phyloP scores from a whole-genome alignment of 2,797 vertebrate species.

The Phyllotis vaccarum region DNA sequence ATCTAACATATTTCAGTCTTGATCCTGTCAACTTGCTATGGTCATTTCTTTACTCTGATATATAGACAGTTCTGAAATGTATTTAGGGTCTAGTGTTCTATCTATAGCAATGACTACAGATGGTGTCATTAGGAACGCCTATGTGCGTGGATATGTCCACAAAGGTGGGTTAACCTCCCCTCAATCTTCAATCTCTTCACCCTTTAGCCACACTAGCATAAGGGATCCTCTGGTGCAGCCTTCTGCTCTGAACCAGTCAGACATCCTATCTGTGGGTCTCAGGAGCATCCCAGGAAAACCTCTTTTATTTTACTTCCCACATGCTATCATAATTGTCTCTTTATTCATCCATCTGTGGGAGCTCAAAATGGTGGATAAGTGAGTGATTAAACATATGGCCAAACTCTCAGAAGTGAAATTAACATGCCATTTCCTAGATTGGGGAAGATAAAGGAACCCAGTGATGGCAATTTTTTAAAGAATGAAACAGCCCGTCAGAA shows the following conservation, averaged over 20 bases:
- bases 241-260: not conserved
- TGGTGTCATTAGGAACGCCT: not conserved
- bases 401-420: not conserved
- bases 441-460: not conserved
- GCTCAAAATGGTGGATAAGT: not conserved
- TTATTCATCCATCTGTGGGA: not conserved
- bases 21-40: not conserved
- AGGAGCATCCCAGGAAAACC: not conserved
- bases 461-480: not conserved
- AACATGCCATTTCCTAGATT: accelerated
- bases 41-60: not conserved
- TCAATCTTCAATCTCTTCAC: not conserved
- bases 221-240: not conserved
- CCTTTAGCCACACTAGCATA: not conserved
- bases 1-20: not conserved
- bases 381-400: not conserved
- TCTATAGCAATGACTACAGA: not conserved
- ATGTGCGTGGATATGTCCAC: accelerated
- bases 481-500: not conserved
- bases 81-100: not conserved
- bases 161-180: accelerated
- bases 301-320: not conserved
- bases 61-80: not conserved
- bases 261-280: not conserved
- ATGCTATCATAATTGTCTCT: not conserved